Evolutionary conservation across 2,797 vertebrate genomes (phyloP), one percentile per base, ranked within the genome.

Genomic region (Urocyon cinereoargenteus): DNA sequence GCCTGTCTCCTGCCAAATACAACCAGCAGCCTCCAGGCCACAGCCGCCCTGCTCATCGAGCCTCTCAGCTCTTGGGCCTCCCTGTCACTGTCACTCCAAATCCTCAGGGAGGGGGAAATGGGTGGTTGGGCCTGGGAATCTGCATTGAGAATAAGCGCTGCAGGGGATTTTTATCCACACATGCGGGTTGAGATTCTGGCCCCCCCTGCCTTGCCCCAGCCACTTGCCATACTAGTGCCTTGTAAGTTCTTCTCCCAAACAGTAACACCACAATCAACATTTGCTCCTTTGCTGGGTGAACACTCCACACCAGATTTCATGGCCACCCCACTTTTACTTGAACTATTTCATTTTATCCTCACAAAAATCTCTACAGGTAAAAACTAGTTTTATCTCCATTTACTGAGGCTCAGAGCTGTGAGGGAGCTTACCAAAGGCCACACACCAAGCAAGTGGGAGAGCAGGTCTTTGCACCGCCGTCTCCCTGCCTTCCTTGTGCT

Each of bases 1-100:
- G 90, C 49, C 68, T 5, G 14, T 89, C 89, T 88, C 73, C 82
- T 89, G 95, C 97, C 97, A 90, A 96, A 66, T 1, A 26, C 77
- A 73, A 57, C 19, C 81, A 40, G 68, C 70, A 88, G 90, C 31
- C 36, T 59, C 31, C 13, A 24, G 72, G 26, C 49, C 34, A 62
- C 40, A 36, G 94, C 12, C 13, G 26, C 79, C 86, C 15, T 5
- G 28, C 55, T 68, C 28, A 34, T 13, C 0, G 3, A 19, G 66
- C 5, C 51, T 57, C 57, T 86, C 5, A 0, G 72, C 64, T 94
- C 87, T 3, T 5, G 40, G 73, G 45, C 72, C 75, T 86, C 21
- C 45, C 72, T 75, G 45, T 49, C 57, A n/a, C 36, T 8, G n/a
- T 85, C 62, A 93, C 31, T n/a, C 57, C 49, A 87, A 81, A 83